Conservation (phyloP, 2,797 vertebrate genomes). For the Sandelia bainsii region DNA sequence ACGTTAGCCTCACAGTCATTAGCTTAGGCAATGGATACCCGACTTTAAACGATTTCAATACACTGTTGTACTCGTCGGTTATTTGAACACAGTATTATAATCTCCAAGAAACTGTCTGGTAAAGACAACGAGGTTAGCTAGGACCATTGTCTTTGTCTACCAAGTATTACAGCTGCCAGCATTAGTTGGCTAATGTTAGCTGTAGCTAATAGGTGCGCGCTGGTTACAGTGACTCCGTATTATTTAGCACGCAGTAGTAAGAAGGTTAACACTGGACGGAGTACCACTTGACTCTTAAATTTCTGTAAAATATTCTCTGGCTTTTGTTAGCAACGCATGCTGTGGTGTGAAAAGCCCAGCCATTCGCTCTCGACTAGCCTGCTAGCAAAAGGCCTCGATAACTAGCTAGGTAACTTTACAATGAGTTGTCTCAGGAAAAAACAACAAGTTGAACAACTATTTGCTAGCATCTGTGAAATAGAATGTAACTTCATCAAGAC, state of each 20-base stretch:
- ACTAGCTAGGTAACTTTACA: constrained; percentile 47
- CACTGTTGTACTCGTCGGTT: not conserved
- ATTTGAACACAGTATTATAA: accelerated
- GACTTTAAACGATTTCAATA: not conserved
- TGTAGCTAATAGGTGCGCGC: not conserved
- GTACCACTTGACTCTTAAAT: accelerated
- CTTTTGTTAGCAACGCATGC: too few relatives aligned
- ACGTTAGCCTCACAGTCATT: constrained; percentile 36
- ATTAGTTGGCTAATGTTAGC: constrained; percentile 59
- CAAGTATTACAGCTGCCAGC: constrained; percentile 60
- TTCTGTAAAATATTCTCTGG: accelerated
- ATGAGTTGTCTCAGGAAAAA: constrained; percentile 27
- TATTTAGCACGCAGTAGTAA: not conserved
- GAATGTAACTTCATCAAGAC: not conserved
- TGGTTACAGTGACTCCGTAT: not conserved
- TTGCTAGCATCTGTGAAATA: not conserved
- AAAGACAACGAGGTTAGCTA: not conserved
- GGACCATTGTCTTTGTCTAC: constrained; percentile 60
- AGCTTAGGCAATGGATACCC: not conserved
- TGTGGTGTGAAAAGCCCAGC: not conserved
- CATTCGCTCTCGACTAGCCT: constrained; percentile 26
- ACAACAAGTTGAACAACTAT: constrained; percentile 36
- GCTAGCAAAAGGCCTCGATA: constrained; percentile 55
- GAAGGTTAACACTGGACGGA: accelerated
- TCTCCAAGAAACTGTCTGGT: too few relatives aligned